phyloP scores from a whole-genome alignment of 2,113 vertebrate genomes.

The Cariama cristata region DNA sequence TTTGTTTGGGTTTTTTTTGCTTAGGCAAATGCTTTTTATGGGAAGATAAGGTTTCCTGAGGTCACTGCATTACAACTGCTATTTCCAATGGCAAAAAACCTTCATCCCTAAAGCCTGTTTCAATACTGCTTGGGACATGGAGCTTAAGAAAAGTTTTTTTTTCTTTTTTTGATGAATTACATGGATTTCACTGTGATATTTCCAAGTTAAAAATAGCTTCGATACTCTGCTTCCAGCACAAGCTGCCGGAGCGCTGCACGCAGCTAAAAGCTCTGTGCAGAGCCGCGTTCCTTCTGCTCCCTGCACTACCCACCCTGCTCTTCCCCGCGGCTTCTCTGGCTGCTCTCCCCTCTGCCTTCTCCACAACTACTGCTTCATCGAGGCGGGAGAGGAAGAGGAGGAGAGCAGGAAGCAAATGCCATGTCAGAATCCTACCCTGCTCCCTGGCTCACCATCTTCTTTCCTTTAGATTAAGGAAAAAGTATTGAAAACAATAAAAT shows the following conservation, averaged over 20 bases:
- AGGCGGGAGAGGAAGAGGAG: background rate
- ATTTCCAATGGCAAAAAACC: background rate
- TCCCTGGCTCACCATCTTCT: background rate
- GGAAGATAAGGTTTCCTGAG: background rate
- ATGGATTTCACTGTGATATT: background rate
- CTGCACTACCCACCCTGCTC: background rate
- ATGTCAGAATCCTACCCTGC: background rate
- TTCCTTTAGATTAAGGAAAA: background rate
- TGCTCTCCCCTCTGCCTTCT: background rate
- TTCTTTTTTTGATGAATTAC: background rate
- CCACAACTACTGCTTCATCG: background rate
- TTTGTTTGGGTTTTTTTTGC: background rate
- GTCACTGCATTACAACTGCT: background rate
- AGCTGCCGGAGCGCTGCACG: background rate
- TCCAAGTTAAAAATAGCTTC: background rate
- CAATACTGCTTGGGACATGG: background rate
- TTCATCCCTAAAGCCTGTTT: background rate
- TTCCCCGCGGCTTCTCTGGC: background rate
- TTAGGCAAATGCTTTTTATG: background rate
- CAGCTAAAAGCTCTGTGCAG: background rate
- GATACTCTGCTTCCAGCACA: background rate
- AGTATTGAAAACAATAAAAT: accelerated
- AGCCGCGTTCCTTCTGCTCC: background rate
- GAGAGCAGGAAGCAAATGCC: background rate
- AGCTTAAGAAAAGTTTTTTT: background rate